phyloP scores from a whole-genome alignment of 2,888 invertebrate species.

The Mycalesis mineus region DNA sequence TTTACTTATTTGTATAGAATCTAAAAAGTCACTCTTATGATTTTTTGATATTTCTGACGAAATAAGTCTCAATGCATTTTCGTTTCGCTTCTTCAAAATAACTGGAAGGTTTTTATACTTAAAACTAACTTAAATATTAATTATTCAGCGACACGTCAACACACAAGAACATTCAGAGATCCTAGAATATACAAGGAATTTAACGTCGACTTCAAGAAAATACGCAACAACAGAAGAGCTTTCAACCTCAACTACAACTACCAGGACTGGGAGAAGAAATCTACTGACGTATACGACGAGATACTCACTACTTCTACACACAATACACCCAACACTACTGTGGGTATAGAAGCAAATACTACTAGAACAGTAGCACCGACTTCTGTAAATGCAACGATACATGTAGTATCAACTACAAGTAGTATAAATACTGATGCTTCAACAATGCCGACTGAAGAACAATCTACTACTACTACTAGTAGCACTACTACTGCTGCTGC shows the following conservation, averaged over 20 bases:
- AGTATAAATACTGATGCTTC: too few species aligned
- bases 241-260: constrained; percentile 22
- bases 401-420: too few species aligned
- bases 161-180: not conserved
- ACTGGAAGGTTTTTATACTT: too few species aligned
- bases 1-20: too few species aligned
- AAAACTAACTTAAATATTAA: not conserved
- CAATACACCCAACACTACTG: not conserved
- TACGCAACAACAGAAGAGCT: constrained; percentile 1
- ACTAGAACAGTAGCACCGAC: not conserved
- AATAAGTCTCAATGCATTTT: too few species aligned
- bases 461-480: too few species aligned
- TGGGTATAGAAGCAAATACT: not conserved
- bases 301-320: not conserved
- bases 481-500: too few species aligned
- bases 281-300: constrained; percentile 14
- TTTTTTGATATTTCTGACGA: too few species aligned
- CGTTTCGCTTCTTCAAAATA: too few species aligned
- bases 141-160: not conserved
- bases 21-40: too few species aligned
- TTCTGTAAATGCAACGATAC: not conserved
- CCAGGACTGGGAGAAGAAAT: constrained; percentile 28
- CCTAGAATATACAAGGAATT: not conserved
- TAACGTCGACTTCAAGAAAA: not conserved
- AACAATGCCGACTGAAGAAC: too few species aligned